phyloP scores from a whole-genome alignment of 2,113 vertebrate species.

The Turnix velox region DNA sequence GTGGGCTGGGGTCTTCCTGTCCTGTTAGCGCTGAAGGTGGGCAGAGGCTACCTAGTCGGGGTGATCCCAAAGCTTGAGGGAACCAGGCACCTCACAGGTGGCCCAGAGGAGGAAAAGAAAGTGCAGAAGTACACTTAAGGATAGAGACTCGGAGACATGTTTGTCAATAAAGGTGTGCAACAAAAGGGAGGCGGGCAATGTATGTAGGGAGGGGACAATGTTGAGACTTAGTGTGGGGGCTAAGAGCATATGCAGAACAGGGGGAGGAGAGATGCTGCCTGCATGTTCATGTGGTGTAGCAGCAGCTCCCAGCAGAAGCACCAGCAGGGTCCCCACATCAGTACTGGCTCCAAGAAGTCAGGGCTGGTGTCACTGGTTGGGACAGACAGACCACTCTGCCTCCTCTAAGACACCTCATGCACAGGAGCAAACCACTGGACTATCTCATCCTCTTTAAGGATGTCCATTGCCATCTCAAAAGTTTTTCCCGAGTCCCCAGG shows the following conservation, averaged over 20 bases:
- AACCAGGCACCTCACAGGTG: neutral
- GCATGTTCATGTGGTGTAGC: fast-evolving
- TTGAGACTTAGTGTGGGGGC: neutral
- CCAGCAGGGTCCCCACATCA: neutral
- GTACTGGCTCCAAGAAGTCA: neutral
- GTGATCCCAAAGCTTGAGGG: neutral
- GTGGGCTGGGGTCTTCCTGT: neutral
- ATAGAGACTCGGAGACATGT: neutral
- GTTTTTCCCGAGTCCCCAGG: neutral
- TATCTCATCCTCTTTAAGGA: neutral
- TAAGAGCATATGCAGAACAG: neutral
- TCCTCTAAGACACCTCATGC: fast-evolving
- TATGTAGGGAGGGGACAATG: neutral
- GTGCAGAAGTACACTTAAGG: neutral
- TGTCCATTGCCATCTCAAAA: neutral
- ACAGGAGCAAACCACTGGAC: neutral
- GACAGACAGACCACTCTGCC: neutral
- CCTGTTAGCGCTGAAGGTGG: neutral
- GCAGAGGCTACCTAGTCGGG: neutral
- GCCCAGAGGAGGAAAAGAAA: neutral
- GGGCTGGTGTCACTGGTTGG: neutral
- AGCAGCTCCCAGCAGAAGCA: neutral
- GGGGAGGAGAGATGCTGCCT: neutral
- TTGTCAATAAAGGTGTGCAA: neutral
- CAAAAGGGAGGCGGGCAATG: neutral